Evolutionary conservation across 2,888 invertebrate species (phyloP).

Genomic region (Antitype chi): DNA sequence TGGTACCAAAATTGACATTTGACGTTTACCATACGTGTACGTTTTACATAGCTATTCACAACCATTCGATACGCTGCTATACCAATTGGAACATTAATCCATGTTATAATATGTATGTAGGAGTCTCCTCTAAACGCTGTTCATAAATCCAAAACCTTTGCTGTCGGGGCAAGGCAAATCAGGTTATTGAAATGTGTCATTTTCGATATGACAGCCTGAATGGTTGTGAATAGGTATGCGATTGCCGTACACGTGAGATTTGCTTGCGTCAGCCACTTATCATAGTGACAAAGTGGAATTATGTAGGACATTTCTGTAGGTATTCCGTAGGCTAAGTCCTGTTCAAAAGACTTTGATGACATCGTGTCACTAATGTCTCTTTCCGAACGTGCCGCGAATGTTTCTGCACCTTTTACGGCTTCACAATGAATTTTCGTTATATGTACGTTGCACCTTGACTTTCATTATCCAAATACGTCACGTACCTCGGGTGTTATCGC

Average conservation of each 20-base stretch:
- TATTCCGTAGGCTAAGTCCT: conserved; percentile 22
- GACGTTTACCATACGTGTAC: too few relatives aligned
- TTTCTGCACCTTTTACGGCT: conserved; percentile 50
- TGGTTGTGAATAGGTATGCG: too few relatives aligned
- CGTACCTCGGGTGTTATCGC: conserved; percentile 66
- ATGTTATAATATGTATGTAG: too few relatives aligned
- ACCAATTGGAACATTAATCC: too few relatives aligned
- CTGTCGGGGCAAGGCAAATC: too few relatives aligned
- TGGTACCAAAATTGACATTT: conserved; percentile 18
- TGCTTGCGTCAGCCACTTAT: conserved; percentile 32
- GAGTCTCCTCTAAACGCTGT: too few relatives aligned
- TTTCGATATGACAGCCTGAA: too few relatives aligned
- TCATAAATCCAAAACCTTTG: too few relatives aligned
- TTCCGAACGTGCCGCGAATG: conserved; percentile 54
- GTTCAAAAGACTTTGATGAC: conserved; percentile 38
- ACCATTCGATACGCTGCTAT: too few relatives aligned
- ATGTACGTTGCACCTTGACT: conserved; percentile 65
- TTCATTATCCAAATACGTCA: conserved; percentile 75
- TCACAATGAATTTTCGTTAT: conserved; percentile 57
- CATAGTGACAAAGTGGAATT: conserved; percentile 20
- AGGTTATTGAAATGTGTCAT: too few relatives aligned
- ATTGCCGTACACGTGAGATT: conserved; percentile 13
- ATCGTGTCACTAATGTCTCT: conserved; percentile 52
- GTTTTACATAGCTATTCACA: conserved; percentile 2
- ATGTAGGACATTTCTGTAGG: conserved; percentile 15